Conservation (phyloP, 2,113 vertebrate genomes). For the Myrmecophaga tridactyla region DNA sequence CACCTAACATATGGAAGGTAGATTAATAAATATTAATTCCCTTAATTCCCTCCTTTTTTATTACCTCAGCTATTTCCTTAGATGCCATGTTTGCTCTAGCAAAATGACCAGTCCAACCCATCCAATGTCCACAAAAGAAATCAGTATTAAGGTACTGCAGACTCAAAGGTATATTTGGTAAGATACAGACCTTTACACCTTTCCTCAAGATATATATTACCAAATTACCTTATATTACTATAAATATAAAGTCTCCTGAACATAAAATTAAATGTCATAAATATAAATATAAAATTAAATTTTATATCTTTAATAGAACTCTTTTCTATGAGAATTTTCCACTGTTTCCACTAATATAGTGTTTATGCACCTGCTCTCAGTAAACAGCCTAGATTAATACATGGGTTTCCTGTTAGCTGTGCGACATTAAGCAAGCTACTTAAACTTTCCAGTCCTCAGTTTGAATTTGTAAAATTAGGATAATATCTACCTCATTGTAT, state of each 20-base stretch:
- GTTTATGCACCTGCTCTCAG: not conserved
- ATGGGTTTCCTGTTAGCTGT: not conserved
- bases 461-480: constrained; percentile 18
- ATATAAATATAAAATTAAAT: too few relatives aligned
- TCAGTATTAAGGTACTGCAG: not conserved
- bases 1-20: not conserved
- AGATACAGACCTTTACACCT: not conserved
- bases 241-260: not conserved
- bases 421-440: constrained; percentile 1
- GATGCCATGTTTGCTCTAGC: not conserved
- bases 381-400: not conserved
- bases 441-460: not conserved
- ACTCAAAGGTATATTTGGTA: not conserved
- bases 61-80: not conserved
- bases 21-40: not conserved
- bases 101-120: not conserved
- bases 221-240: not conserved
- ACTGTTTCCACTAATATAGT: not conserved
- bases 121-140: not conserved
- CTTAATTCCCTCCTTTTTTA: not conserved
- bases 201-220: constrained; percentile 6
- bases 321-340: not conserved
- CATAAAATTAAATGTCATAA: not conserved
- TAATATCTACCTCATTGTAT: not conserved
- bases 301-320: not conserved